A percentile compares a stretch with the other conserved stretches of the same genome.
Conservation (phyloP, 2,888 invertebrate species). For the Sinelater perroti region DNA sequence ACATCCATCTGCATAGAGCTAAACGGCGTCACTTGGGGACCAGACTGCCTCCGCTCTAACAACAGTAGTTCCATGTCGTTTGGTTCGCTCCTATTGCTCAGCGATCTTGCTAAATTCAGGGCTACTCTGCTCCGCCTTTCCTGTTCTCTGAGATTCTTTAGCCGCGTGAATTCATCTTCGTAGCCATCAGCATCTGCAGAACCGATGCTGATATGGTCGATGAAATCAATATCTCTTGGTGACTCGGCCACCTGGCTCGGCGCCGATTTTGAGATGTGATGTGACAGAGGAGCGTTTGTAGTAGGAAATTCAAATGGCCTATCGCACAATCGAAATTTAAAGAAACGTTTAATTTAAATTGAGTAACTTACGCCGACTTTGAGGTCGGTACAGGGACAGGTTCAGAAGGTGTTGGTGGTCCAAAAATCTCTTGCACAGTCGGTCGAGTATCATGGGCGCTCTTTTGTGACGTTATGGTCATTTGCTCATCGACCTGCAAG, state of each 20-base stretch:
- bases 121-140: slow-evolving; percentile 56
- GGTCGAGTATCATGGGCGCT: slow-evolving; percentile 67
- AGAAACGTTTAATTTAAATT: no score
- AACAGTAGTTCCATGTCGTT: slow-evolving; percentile 42
- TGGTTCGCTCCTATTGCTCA: slow-evolving; percentile 43
- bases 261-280: slow-evolving; percentile 26
- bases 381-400: slow-evolving; percentile 63
- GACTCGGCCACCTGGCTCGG: slow-evolving; percentile 25
- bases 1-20: slow-evolving; percentile 19
- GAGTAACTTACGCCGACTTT: slow-evolving; percentile 26
- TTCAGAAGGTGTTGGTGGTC: slow-evolving; percentile 55
- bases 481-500: slow-evolving; percentile 77
- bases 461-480: slow-evolving; percentile 78
- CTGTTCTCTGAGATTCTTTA: slow-evolving; percentile 74
- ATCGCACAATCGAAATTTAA: no score
- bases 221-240: slow-evolving; percentile 38
- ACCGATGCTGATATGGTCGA: slow-evolving; percentile 59
- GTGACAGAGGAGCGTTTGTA: not conserved
- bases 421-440: slow-evolving; percentile 71
- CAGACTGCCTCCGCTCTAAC: slow-evolving; percentile 24
- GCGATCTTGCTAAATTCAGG: slow-evolving; percentile 44
- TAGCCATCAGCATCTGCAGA: slow-evolving; percentile 56
- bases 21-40: not conserved
- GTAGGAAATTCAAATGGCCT: slow-evolving; percentile 23
- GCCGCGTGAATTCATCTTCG: slow-evolving; percentile 75